Evolutionary conservation across 2,113 vertebrate species (phyloP).

Genomic region (Tragelaphus imberbis): DNA sequence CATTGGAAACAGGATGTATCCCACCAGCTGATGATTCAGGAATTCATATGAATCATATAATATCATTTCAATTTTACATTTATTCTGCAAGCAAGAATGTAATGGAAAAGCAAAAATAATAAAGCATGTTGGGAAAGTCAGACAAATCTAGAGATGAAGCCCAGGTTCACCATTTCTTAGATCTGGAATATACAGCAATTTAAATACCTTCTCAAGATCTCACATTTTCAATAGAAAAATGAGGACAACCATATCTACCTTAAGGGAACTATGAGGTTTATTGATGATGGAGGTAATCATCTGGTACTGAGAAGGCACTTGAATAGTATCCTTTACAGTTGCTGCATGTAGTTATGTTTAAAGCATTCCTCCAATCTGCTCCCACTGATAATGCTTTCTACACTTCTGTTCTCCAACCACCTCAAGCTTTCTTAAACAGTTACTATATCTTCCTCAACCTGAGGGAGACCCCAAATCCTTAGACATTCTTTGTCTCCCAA

Average conservation of each 20-base stretch:
- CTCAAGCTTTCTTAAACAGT: background rate
- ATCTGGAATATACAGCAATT: background rate
- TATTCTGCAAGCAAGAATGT: background rate
- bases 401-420: background rate
- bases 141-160: background rate
- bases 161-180: background rate
- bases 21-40: background rate
- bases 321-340: background rate
- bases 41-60: background rate
- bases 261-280: background rate
- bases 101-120: background rate
- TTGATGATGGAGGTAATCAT: background rate
- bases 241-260: background rate
- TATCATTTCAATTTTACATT: background rate
- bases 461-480: accelerated
- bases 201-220: background rate
- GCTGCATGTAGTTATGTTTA: background rate
- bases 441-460: background rate
- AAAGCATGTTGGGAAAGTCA: background rate
- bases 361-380: background rate
- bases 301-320: background rate
- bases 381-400: background rate
- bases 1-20: background rate
- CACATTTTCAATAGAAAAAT: background rate
- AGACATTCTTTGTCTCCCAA: background rate